phyloP scores from a whole-genome alignment of 2,888 invertebrate species.

The Allolobophora icterica region DNA sequence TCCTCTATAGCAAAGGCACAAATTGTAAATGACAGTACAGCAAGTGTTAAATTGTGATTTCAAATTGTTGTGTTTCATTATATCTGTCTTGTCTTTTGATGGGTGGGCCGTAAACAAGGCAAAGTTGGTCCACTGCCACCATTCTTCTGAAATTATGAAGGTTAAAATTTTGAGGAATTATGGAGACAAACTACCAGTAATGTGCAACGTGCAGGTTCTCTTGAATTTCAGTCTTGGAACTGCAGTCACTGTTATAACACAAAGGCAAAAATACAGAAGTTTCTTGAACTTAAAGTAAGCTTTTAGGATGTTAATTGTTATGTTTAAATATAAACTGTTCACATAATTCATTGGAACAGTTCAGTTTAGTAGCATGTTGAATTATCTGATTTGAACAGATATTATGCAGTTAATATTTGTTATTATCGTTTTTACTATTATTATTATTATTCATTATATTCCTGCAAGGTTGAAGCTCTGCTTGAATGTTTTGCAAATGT shows the following conservation, averaged over 20 bases:
- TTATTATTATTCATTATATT: background rate
- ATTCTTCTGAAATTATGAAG: too few species aligned
- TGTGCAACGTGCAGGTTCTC: too few species aligned
- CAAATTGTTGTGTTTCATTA: background rate
- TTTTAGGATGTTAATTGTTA: background rate
- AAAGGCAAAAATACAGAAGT: background rate
- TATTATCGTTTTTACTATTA: too few species aligned
- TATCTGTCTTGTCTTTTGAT: background rate
- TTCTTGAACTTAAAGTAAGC: background rate
- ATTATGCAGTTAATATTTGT: background rate
- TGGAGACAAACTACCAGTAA: too few species aligned
- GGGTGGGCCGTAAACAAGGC: too few species aligned
- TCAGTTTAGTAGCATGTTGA: background rate
- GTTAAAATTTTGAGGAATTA: too few species aligned
- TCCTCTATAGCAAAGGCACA: background rate
- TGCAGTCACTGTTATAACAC: background rate
- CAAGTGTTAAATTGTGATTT: background rate
- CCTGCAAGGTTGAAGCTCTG: background rate
- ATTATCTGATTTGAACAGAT: background rate
- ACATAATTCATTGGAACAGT: too few species aligned
- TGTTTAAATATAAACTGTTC: background rate
- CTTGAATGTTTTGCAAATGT: background rate
- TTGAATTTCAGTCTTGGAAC: too few species aligned
- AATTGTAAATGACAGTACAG: background rate
- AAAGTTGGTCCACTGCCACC: too few species aligned